Evolutionary conservation across 2,797 vertebrate genomes (phyloP), one percentile per base, ranked within the genome.

Genomic region (Propithecus deckenii): DNA sequence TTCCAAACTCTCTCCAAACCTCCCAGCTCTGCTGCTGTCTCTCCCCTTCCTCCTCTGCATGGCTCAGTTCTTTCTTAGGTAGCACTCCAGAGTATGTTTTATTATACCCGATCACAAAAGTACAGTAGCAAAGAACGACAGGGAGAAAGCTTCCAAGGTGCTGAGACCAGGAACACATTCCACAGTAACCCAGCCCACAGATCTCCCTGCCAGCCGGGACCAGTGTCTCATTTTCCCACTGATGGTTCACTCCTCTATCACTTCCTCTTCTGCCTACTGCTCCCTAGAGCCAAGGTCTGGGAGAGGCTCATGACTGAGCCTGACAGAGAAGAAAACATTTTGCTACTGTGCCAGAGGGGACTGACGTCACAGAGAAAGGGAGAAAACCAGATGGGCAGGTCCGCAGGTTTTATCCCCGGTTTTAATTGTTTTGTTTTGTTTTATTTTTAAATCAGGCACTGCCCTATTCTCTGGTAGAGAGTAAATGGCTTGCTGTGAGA

Each of bases 291-390:
- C 85, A 88, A 30, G 20, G 74, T 48, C 74, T 93, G 89, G 75
- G 63, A 96, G 86, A 52, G 80, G 78, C 72, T 95, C 81, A 59
- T 8, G 91, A 87, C 71, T 89, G 90, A 86, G 76, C 32, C 63
- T 65, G 67, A 89, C 84, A 89, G 35, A 75, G 80, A 95, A 94
- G 65, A 86, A 86, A 88, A 83, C 41, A 48, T 90, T 96, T 92
- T 88, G 67, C 50, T 96, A 76, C 30, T 32, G 84, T 85, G 84
- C 93, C 94, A 95, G 75, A 86, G 81, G 92, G 46, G 30, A 80
- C 71, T 97, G 95, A 98, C 72, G 94, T 97, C 97, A 97, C 67
- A 95, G 65, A 38, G 75, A 81, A 96, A 93, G 75, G 67, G 43
- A 92, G 32, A 65, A 94, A 97, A 97, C 95, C 85, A 72, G 97